Percentiles rank a stretch among this genome's conserved stretches.
Evolutionary conservation across 2,113 vertebrate species (phyloP).

Genomic region (Alligator sinensis): DNA sequence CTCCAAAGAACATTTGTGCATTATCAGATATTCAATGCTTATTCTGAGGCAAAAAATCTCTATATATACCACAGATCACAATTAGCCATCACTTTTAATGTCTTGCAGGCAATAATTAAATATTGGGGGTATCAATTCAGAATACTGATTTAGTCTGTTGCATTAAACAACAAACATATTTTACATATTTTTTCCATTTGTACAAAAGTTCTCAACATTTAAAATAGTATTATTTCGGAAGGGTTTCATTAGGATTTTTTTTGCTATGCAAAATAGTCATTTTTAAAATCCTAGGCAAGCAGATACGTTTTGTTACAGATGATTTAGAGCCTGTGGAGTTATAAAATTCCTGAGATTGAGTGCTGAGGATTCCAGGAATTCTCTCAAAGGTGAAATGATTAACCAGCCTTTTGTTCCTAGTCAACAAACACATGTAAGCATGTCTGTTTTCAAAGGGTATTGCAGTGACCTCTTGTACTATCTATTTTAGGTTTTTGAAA

Average conservation of each 20-base stretch:
- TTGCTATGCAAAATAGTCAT: neutral
- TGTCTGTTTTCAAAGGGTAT: neutral
- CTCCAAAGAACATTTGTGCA: constrained; percentile 24
- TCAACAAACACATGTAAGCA: neutral
- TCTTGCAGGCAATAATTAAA: constrained; percentile 38
- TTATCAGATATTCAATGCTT: neutral
- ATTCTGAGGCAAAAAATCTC: neutral
- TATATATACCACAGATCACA: neutral
- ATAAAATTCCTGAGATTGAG: constrained; percentile 63
- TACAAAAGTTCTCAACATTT: neutral
- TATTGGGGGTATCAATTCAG: neutral
- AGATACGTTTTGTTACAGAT: constrained; percentile 10
- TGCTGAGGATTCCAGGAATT: constrained; percentile 74
- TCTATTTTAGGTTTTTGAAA: neutral
- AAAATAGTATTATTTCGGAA: neutral
- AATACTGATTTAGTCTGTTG: constrained; percentile 43
- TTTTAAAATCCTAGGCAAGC: constrained; percentile 27
- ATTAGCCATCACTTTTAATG: constrained; percentile 35
- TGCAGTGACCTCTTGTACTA: neutral
- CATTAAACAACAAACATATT: neutral
- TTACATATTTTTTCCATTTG: neutral
- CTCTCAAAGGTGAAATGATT: constrained; percentile 72
- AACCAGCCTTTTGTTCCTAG: constrained; percentile 39
- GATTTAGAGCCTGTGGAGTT: constrained; percentile 49
- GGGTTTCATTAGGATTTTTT: neutral